A percentile compares a stretch with the other conserved stretches of the same genome.
Evolutionary conservation across 1,140 invertebrate genomes (phyloP).

Genomic region (Gryllus bimaculatus): DNA sequence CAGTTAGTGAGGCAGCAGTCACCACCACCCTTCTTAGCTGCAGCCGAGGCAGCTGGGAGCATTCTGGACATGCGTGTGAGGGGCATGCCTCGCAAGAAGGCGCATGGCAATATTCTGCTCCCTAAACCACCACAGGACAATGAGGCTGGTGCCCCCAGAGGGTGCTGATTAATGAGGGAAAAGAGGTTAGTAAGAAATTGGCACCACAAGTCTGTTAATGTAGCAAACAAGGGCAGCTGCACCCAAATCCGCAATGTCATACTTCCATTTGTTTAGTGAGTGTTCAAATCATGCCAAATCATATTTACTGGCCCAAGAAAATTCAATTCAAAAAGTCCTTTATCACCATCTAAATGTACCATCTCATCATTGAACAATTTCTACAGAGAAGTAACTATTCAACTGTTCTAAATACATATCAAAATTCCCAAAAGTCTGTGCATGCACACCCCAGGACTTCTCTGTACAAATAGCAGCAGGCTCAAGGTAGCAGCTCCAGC

Average conservation of each 20-base stretch:
- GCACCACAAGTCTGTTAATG: not conserved
- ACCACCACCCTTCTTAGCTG: not conserved
- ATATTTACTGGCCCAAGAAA: no score
- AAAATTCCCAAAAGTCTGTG: not conserved
- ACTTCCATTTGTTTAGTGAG: not conserved
- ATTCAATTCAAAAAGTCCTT: no score
- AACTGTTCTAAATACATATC: not conserved
- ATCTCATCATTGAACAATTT: not conserved
- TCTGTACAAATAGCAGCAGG: conserved; percentile 3
- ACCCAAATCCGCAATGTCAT: not conserved
- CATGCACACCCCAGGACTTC: not conserved
- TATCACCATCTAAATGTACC: no score
- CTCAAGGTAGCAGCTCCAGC: not conserved
- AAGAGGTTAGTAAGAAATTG: not conserved
- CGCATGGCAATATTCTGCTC: not conserved
- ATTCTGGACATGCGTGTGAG: not conserved
- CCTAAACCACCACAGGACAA: not conserved
- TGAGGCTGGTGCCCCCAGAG: not conserved
- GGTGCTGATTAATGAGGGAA: no score
- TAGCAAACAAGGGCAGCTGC: not conserved
- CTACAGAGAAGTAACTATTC: not conserved
- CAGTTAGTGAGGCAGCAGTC: not conserved
- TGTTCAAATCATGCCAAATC: no score
- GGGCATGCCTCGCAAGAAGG: not conserved
- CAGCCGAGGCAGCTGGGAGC: not conserved